Percentiles rank a stretch among this genome's conserved stretches.
phyloP scores from a whole-genome alignment of 2,797 vertebrate species.

The Hippopotamyrus pictus region DNA sequence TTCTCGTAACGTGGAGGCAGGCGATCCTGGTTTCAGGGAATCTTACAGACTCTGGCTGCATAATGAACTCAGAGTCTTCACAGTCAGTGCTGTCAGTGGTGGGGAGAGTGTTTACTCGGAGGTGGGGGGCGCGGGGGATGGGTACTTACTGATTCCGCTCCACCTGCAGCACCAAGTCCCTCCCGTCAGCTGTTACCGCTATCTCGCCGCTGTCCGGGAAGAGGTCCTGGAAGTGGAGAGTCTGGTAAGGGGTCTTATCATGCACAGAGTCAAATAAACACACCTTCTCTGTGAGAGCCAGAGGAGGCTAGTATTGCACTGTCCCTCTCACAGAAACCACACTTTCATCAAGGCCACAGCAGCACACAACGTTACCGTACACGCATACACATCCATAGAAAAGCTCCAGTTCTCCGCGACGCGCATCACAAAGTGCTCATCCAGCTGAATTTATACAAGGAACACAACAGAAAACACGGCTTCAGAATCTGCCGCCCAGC shows the following conservation, averaged over 20 bases:
- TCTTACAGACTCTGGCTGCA: not conserved
- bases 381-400: not conserved
- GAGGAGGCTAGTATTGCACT: not conserved
- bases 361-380: not conserved
- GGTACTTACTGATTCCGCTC: constrained; percentile 66
- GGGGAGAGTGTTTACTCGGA: not conserved
- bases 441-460: not conserved
- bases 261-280: not conserved
- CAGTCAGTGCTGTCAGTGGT: not conserved
- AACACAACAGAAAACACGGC: not conserved
- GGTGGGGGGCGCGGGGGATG: not conserved
- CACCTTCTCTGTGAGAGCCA: not conserved
- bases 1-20: not conserved
- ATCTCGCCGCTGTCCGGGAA: constrained; percentile 60
- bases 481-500: not conserved
- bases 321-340: not conserved
- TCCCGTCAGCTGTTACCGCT: constrained; percentile 53
- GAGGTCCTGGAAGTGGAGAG: constrained; percentile 44
- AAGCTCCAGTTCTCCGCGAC: not conserved
- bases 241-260: constrained; percentile 12
- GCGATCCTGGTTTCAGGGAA: not conserved
- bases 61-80: not conserved
- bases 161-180: constrained; percentile 62
- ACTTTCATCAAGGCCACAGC: not conserved
- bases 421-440: not conserved